Conservation (phyloP, 1,140 invertebrate genomes). For the Sinella curviseta region DNA sequence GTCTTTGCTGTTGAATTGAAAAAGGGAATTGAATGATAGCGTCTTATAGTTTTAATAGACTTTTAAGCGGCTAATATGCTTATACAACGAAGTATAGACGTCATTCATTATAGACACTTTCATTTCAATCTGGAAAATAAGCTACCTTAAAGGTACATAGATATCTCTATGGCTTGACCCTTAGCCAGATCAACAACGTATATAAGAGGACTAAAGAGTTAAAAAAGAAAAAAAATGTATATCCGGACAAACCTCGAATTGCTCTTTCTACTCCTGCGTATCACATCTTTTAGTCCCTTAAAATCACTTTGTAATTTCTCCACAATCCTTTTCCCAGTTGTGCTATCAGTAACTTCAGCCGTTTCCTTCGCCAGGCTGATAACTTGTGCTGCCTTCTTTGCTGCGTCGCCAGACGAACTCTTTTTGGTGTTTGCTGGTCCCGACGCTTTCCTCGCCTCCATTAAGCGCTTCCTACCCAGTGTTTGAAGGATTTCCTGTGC, state of each 20-base stretch:
- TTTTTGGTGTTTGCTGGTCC: conserved; percentile 44
- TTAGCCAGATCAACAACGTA: no score
- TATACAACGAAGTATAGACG: background rate
- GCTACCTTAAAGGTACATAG: background rate
- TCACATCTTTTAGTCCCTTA: conserved; percentile 70
- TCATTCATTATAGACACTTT: background rate
- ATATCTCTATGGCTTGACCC: no score
- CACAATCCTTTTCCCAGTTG: conserved; percentile 70
- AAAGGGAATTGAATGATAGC: background rate
- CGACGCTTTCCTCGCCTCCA: conserved; percentile 68
- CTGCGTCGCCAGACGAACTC: conserved; percentile 22
- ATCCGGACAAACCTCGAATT: conserved; percentile 49
- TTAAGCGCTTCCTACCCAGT: conserved; percentile 79
- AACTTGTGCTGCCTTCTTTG: conserved; percentile 27
- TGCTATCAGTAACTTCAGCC: conserved; percentile 28
- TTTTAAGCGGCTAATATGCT: background rate
- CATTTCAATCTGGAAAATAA: no score
- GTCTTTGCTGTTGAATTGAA: conserved; percentile 52
- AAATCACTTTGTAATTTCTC: conserved; percentile 80
- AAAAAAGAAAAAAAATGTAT: background rate
- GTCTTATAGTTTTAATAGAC: background rate
- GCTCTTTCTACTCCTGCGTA: conserved; percentile 63
- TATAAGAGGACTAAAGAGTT: background rate
- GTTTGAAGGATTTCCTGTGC: conserved; percentile 72
- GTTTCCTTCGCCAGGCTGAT: background rate